phyloP scores from a whole-genome alignment of 2,888 invertebrate genomes.

The Lissocephala sabroskyi region DNA sequence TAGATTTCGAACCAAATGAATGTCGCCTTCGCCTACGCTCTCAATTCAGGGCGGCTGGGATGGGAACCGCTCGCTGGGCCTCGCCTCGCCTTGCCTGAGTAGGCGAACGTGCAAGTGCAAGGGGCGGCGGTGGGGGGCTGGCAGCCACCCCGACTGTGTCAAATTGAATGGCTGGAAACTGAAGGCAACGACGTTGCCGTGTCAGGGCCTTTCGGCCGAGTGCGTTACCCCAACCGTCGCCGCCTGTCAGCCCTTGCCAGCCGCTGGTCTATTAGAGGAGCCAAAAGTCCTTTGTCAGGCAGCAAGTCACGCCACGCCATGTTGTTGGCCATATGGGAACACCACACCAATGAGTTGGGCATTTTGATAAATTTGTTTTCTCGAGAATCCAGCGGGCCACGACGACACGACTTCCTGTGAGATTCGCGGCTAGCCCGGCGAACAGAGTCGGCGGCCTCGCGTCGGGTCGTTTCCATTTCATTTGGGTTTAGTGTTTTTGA shows the following conservation, averaged over 20 bases:
- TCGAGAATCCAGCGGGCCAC: too few relatives aligned
- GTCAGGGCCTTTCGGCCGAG: conserved; percentile 1
- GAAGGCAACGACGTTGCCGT: neutral
- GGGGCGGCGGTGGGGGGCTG: conserved; percentile 15
- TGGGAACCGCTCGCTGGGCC: too few relatives aligned
- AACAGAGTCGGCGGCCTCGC: conserved; percentile 3
- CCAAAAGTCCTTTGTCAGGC: conserved; percentile 29
- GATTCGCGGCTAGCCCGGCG: neutral
- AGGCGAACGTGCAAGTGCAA: conserved; percentile 18
- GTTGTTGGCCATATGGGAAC: neutral
- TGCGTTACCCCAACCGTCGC: too few relatives aligned
- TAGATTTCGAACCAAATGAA: conserved; percentile 13
- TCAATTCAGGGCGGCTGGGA: too few relatives aligned
- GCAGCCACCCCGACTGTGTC: conserved; percentile 13
- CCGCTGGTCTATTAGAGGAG: conserved; percentile 31
- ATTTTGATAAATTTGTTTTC: conserved; percentile 40
- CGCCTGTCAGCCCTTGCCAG: too few relatives aligned
- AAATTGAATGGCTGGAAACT: conserved; percentile 8
- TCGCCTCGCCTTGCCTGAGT: conserved; percentile 14
- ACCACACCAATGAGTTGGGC: neutral
- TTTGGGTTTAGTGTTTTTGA: too few relatives aligned
- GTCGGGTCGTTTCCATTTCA: too few relatives aligned
- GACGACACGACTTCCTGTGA: conserved; percentile 50
- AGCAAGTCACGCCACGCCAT: conserved; percentile 1
- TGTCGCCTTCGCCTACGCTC: conserved; percentile 11